Evolutionary conservation across 2,113 vertebrate genomes (phyloP), one percentile per base, ranked within the genome.

Genomic region (Corythaeola cristata): DNA sequence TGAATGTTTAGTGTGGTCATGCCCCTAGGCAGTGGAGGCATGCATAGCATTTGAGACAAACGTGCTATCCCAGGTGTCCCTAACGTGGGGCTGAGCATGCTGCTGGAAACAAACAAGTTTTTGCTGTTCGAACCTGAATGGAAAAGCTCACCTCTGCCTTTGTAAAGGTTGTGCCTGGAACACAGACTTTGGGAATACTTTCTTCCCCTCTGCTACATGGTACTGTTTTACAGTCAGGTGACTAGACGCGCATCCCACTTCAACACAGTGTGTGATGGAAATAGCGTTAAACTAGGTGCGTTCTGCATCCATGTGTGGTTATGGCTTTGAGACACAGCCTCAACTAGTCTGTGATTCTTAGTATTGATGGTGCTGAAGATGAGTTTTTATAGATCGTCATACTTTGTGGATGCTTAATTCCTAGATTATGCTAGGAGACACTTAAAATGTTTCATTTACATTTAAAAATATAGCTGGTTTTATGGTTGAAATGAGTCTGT

Each of bases 181-280:
- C 17, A 19, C 0, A 28, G 27, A 20, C 2, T 1, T 5, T 50
- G n/a, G n/a, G 41, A 53, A 24, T 59, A 15, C 8, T 53, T 90
- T 67, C 53, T n/a, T 10, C 11, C 5, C 8, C 11, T 27, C 4
- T 45, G 15, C n/a, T 80, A 7, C 3, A 0, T 44, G 23, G 18
- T 64, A 8, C 30, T 86, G 2, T 37, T 85, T 87, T 32, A 5
- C 53, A 8, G 5, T 68, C 21, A 55, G 13, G 22, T 11, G 2
- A 28, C 39, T 44, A 58, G 35, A 44, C 12, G 7, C 23, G 8
- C 19, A 33, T 55, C 3, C 2, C 28, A 66, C 32, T 91, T 78
- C 6, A 66, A 33, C 12, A 17, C 3, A 19, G 20, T 27, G 11
- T n/a, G 23, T 47, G 30, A 23, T 64, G 13, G 30, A 80, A 88